Evolutionary conservation across 2,888 invertebrate species (phyloP), one percentile per base, ranked within the genome.

Genomic region (Piscicola geometra): DNA sequence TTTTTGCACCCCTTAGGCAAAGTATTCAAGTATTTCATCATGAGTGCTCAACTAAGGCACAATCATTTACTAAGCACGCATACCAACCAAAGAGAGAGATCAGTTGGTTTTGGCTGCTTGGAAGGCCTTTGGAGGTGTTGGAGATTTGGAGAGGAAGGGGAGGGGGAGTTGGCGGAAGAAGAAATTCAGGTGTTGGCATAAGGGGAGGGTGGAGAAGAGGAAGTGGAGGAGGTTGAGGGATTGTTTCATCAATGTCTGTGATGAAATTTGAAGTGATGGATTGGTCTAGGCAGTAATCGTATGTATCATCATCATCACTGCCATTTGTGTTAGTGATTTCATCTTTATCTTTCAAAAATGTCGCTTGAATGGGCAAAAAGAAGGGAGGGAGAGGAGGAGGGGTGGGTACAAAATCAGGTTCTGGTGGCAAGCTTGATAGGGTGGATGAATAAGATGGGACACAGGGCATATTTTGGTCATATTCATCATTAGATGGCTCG

Each of bases 101-200:
- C n/a, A n/a, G n/a, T n/a, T n/a, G n/a, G n/a, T n/a, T n/a, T n/a
- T n/a, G n/a, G n/a, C n/a, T n/a, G n/a, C n/a, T n/a, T n/a, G n/a
- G n/a, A n/a, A n/a, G n/a, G n/a, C n/a, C n/a, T n/a, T n/a, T n/a
- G n/a, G 66, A n/a, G n/a, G 30, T 9, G 66, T 64, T 9, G 30
- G 47, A 70, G 70, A 12, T 56, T 9, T 33, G n/a, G 52, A 52
- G 21, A 33, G 71, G 25, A 56, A 72, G 30, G 2, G 71, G 71
- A n/a, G 76, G 76, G 30, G 68, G 68, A 67, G 72, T 73, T 2
- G 76, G 76, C 1, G 76, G 73, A 1, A 73, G 73, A 28, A 36
- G 41, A 18, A 72, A 36, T 52, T 32, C 33, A 30, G 76, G 64
- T 1, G 36, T 25, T 64, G 74, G 74, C 30, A 47, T 5, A n/a